phyloP scores from a whole-genome alignment of 2,113 vertebrate species.

The Otocyon megalotis region DNA sequence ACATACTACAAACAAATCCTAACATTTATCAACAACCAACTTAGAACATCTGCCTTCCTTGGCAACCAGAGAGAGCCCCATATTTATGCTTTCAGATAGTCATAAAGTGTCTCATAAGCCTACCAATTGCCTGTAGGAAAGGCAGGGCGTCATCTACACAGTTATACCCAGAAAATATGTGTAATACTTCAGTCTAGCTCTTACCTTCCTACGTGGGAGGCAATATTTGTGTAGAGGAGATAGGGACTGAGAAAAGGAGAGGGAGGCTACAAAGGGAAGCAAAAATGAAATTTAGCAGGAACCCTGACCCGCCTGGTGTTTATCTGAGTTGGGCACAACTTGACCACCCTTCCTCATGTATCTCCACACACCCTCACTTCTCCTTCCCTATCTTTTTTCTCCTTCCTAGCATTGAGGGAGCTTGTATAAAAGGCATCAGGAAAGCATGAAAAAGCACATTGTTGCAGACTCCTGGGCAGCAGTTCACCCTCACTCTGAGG shows the following conservation, averaged over 20 bases:
- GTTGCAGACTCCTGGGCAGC: neutral
- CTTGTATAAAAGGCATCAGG: conserved; percentile 9
- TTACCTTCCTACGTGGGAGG: neutral
- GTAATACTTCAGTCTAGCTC: neutral
- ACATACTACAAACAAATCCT: neutral
- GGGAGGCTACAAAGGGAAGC: neutral
- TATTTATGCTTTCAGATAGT: neutral
- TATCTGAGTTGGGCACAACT: conserved; percentile 30
- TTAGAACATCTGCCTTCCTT: neutral
- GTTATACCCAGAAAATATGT: neutral
- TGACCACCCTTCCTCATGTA: neutral
- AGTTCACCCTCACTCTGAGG: neutral
- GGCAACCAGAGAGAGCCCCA: neutral
- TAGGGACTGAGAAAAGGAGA: neutral
- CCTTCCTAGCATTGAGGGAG: neutral
- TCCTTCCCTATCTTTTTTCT: neutral
- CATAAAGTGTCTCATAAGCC: neutral
- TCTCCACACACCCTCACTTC: neutral
- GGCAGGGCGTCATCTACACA: neutral
- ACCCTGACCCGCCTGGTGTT: neutral
- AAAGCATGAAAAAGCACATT: neutral
- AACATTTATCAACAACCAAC: neutral
- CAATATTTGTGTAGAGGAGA: neutral
- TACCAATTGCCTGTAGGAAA: neutral
- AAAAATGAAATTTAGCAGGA: neutral